Evolutionary conservation across 2,797 vertebrate species (phyloP), one percentile per base, ranked within the genome.

Genomic region (Neosilurus hyrtlii): DNA sequence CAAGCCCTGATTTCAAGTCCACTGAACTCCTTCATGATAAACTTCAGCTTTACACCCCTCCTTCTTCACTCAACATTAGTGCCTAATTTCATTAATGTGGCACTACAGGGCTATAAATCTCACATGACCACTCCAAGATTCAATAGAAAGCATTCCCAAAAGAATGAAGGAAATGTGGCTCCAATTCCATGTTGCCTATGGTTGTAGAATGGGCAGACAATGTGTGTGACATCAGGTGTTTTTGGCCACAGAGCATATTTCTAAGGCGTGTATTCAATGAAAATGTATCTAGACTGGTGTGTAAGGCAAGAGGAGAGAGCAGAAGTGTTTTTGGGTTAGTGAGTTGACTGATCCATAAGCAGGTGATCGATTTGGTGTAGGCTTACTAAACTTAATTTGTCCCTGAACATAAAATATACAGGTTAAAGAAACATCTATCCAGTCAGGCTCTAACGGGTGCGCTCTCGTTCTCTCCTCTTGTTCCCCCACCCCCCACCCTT

Each of bases 401-500:
- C 57, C 66, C 73, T 26, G 59, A 65, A 81, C 74, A 83, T 37
- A 66, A 35, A 57, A 12, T 8, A 59, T 43, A 43, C 43, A 63
- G 81, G 68, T 59, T 79, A 80, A 77, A 77, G 49, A 43, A 70
- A 56, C 76, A 59, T 74, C 76, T 49, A 35, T n/a, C 70, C 37
- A 75, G 4, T n/a, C 49, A 74, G 35, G 75, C 85, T 20, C 54
- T 10, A 24, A 65, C 66, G 56, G 71, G 75, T 86, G 54, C 49
- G 20, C 82, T 62, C 86, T 80, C 35, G 80, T 80, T 84, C 66
- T 16, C 82, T 82, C 75, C 70, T 76, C 80, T 68, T 82, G 89
- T 88, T 59, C 75, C 85, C n/a, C 89, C 88, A 59, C 0, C 83
- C 82, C 78, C 76, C 52, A 0, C 85, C 81, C 82, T 83, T 82